Percentiles rank a stretch among this genome's conserved stretches.
These are phyloP conservation scores for Exocentrus adspersus DNA, from an alignment of 2,888 invertebrate species.

Conservation along the genomic window DNA sequence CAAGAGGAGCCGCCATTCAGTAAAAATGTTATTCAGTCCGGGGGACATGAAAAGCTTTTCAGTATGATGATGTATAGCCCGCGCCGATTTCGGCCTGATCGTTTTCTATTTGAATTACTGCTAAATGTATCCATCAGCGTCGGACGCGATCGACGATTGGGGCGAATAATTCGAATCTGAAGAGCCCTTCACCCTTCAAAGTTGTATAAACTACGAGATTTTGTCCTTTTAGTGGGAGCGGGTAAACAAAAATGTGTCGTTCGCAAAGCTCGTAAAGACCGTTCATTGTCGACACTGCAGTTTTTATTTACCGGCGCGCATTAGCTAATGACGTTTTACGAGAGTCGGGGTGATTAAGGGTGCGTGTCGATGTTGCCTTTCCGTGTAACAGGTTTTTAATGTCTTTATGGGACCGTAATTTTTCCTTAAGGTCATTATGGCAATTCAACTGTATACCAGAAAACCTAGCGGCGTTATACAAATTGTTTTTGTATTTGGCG, in stretches of 20 bases:
- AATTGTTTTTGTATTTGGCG: background rate
- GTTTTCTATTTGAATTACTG: background rate
- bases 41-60: background rate
- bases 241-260: background rate
- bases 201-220: no score
- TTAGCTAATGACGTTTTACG: constrained; percentile 11
- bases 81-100: background rate
- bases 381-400: constrained; percentile 3
- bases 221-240: no score
- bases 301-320: background rate
- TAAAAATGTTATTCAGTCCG: constrained; percentile 1
- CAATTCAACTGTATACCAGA: constrained; percentile 2
- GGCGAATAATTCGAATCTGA: no score
- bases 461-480: constrained; percentile 5
- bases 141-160: background rate
- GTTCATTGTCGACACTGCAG: background rate
- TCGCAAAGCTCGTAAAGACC: background rate
- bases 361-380: background rate
- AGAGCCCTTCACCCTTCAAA: no score
- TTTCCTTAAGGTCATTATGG: background rate
- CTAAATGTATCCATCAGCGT: background rate
- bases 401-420: background rate
- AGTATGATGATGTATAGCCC: background rate
- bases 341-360: background rate
- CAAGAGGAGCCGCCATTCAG: background rate